phyloP scores from a whole-genome alignment of 2,797 vertebrate genomes.

The Lepilemur ruficaudatus region DNA sequence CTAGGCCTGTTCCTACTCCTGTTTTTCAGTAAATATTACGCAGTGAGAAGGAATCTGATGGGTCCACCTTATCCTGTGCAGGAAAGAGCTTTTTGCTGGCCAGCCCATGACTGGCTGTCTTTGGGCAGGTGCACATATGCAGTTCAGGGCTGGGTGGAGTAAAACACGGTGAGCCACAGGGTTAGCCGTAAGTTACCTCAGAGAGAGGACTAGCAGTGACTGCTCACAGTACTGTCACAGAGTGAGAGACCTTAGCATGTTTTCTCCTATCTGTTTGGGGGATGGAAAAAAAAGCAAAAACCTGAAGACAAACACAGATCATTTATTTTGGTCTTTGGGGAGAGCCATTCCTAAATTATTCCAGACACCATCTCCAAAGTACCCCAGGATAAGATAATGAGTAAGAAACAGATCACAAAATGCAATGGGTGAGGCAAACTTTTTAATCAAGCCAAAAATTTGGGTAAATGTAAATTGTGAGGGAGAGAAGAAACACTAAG shows the following conservation, averaged over 20 bases:
- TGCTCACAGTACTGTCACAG: not conserved
- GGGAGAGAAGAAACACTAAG: not conserved
- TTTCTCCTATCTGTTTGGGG: not conserved
- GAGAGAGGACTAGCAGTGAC: not conserved
- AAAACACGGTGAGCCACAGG: not conserved
- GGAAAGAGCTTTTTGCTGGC: not conserved
- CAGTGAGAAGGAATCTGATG: not conserved
- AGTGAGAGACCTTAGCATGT: not conserved
- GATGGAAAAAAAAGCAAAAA: not conserved
- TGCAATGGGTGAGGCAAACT: not conserved
- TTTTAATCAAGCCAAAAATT: not conserved
- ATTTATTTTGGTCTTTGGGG: not conserved
- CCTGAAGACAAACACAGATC: not conserved
- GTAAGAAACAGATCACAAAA: not conserved
- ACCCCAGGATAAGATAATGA: not conserved
- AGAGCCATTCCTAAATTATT: slow-evolving; percentile 22
- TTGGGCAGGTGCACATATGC: not conserved
- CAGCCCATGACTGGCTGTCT: not conserved
- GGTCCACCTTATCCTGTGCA: not conserved
- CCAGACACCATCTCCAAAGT: not conserved
- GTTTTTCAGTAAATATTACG: not conserved
- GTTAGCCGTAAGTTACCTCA: not conserved
- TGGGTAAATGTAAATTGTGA: not conserved
- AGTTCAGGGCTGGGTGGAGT: not conserved
- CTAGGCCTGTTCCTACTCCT: not conserved